These are phyloP conservation scores for Odocoileus hemionus DNA, from an alignment of 2,113 vertebrate species.

Conservation along the genomic window DNA sequence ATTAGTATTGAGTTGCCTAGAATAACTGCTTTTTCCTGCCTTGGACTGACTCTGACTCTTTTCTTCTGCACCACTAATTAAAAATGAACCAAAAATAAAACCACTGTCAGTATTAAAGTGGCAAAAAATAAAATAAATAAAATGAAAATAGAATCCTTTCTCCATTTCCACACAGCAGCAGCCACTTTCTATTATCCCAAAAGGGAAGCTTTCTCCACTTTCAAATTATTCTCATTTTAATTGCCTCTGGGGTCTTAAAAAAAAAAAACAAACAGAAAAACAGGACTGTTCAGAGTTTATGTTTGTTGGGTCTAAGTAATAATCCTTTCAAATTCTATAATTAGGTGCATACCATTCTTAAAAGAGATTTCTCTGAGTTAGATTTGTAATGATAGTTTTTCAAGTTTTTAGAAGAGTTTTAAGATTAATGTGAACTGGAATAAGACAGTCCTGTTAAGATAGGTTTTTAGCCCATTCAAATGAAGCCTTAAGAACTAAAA, in stretches of 20 bases:
- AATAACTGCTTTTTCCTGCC: not conserved
- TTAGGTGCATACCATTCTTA: not conserved
- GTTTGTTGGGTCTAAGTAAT: not conserved
- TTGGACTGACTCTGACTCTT: not conserved
- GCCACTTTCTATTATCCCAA: not conserved
- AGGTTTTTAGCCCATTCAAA: slow-evolving; percentile 13
- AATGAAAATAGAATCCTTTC: slow-evolving; percentile 49
- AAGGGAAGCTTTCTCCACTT: slow-evolving; percentile 9
- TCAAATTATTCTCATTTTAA: not conserved
- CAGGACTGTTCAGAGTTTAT: not conserved
- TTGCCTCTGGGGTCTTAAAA: not conserved
- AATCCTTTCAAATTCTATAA: not conserved
- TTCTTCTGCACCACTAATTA: slow-evolving; percentile 16
- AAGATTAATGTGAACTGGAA: slow-evolving; percentile 13
- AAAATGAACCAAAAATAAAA: slow-evolving; percentile 56
- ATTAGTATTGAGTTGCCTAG: not conserved
- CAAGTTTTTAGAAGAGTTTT: not conserved
- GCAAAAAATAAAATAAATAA: slow-evolving; percentile 30
- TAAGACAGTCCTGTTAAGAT: not conserved
- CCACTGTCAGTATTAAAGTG: not conserved
- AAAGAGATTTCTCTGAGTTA: not conserved
- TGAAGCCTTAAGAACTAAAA: slow-evolving; percentile 37
- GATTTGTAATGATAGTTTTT: not conserved
- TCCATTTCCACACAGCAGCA: not conserved
- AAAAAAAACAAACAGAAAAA: not conserved